Conservation (phyloP, 92 coral and sea anemone genomes). For the Pocillopora meandrina region DNA sequence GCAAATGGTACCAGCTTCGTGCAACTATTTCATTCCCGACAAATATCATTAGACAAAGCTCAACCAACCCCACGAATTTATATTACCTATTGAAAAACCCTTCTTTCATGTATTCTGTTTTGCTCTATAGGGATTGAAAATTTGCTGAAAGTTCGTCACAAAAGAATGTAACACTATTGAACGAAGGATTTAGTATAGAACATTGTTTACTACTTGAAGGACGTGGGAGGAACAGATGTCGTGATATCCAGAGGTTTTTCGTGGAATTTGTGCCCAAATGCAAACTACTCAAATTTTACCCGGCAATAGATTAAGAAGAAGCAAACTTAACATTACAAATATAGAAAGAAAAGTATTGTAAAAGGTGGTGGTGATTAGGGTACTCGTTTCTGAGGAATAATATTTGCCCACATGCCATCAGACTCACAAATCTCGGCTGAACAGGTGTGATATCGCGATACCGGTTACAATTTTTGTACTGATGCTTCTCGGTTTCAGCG, state of each 20-base stretch:
- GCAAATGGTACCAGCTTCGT: not conserved
- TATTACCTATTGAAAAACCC: too few relatives aligned
- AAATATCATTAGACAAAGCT: not conserved
- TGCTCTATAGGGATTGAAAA: too few relatives aligned
- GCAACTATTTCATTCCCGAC: not conserved
- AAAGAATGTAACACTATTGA: too few relatives aligned
- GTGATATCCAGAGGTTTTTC: not conserved
- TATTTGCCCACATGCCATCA: conserved; percentile 32
- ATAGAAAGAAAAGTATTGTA: not conserved
- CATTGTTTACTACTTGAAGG: not conserved
- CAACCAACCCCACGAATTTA: not conserved
- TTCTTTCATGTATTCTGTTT: too few relatives aligned
- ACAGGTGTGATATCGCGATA: conserved; percentile 17
- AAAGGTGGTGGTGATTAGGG: not conserved
- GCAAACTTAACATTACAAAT: not conserved
- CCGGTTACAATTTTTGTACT: conserved; percentile 25
- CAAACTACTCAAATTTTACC: not conserved
- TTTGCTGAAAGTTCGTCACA: too few relatives aligned
- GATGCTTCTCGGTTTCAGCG: conserved; percentile 14
- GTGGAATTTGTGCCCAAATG: not conserved
- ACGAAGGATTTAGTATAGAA: not conserved
- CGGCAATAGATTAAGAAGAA: not conserved
- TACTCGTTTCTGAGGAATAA: not conserved
- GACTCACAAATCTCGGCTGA: conserved; percentile 13
- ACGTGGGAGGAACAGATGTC: not conserved